phyloP scores from a whole-genome alignment of 2,113 vertebrate species.

The Alectura lathami region DNA sequence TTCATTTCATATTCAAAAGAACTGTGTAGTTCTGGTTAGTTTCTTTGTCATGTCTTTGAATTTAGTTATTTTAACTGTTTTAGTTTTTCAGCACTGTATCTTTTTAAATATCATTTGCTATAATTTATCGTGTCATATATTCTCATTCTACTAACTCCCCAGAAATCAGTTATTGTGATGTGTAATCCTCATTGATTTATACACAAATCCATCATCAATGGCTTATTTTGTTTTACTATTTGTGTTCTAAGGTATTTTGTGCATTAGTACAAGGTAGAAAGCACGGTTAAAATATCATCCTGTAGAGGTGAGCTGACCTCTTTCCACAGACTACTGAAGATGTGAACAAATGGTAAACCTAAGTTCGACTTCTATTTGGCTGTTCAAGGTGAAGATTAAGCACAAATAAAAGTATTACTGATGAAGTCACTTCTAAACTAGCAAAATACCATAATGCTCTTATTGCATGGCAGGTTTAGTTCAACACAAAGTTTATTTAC shows the following conservation, averaged over 20 bases:
- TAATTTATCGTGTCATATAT: background rate
- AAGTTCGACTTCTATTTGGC: background rate
- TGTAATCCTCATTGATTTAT: background rate
- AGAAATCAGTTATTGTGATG: background rate
- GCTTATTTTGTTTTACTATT: background rate
- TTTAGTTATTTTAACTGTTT: background rate
- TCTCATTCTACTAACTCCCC: background rate
- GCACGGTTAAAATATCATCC: background rate
- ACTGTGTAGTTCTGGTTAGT: rapidly evolving
- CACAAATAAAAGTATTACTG: background rate
- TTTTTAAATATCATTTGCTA: background rate
- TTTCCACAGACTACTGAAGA: background rate
- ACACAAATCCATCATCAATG: background rate
- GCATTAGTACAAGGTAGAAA: background rate
- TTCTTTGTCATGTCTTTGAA: background rate
- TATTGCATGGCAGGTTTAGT: background rate
- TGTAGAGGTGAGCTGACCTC: background rate
- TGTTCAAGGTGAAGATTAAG: background rate
- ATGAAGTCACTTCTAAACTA: background rate
- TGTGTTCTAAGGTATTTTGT: background rate
- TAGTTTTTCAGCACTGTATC: background rate
- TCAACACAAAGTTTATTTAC: background rate
- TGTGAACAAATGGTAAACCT: background rate
- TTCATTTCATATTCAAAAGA: background rate
- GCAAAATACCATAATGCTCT: background rate